A percentile compares a stretch with the other conserved stretches of the same genome.
phyloP scores from a whole-genome alignment of 1,140 invertebrate genomes.

The Drosophila pseudoobscura region DNA sequence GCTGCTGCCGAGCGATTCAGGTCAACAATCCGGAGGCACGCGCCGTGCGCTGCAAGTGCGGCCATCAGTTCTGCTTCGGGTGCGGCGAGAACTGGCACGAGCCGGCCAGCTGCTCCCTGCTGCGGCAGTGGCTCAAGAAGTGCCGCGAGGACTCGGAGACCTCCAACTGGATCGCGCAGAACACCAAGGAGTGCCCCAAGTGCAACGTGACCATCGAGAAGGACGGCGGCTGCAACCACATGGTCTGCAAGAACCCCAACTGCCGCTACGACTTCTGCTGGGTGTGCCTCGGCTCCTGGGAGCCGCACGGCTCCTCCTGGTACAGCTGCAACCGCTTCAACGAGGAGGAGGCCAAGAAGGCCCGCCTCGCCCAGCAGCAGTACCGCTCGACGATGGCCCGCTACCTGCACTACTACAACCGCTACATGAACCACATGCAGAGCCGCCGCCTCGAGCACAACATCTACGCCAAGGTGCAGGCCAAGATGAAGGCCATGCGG shows the following conservation, averaged over 20 bases:
- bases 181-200: slow-evolving; percentile 99
- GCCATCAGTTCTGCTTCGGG: slow-evolving; percentile 96
- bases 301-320: slow-evolving; percentile 99
- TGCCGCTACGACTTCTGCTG: slow-evolving; percentile 99
- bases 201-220: slow-evolving; percentile 99
- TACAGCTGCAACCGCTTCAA: slow-evolving; percentile 99
- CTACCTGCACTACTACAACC: slow-evolving; percentile 98
- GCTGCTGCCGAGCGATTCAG: slow-evolving; percentile 98
- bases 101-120: slow-evolving; percentile 96
- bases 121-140: slow-evolving; percentile 99
- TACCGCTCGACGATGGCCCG: slow-evolving; percentile 91
- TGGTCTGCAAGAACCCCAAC: slow-evolving; percentile 99
- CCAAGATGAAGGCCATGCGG: slow-evolving; percentile 99
- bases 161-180: slow-evolving; percentile 99
- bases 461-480: slow-evolving; percentile 95
- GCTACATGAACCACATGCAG: slow-evolving; percentile 99
- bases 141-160: slow-evolving; percentile 99
- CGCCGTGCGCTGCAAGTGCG: slow-evolving; percentile 95
- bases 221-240: slow-evolving; percentile 99
- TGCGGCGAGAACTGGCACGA: slow-evolving; percentile 99
- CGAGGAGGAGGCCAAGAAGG: slow-evolving; percentile 97
- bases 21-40: slow-evolving; percentile 95
- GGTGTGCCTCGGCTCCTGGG: slow-evolving; percentile 99
- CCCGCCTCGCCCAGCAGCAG: slow-evolving; percentile 96
- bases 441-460: slow-evolving; percentile 98